Evolutionary conservation across 2,888 invertebrate genomes (phyloP).

Genomic region (Trissonchulus latispiculum): DNA sequence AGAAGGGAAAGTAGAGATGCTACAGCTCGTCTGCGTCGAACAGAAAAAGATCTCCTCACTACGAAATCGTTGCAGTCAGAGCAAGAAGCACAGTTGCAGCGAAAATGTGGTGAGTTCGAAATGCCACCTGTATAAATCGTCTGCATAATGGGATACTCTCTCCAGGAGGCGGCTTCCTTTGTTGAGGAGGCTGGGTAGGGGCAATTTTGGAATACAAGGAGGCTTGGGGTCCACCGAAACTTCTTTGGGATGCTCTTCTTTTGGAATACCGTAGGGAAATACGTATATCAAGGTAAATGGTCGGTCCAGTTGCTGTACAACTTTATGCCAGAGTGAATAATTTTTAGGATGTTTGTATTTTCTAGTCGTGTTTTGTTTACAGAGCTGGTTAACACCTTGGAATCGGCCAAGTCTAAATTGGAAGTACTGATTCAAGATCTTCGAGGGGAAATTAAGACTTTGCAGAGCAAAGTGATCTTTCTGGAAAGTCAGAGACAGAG

Average conservation of each 20-base stretch:
- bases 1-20: slow-evolving; percentile 34
- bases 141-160: no score
- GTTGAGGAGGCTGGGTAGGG: no score
- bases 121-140: no score
- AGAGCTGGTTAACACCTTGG: slow-evolving; percentile 35
- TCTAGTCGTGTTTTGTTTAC: background rate
- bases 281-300: no score
- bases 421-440: slow-evolving; percentile 37
- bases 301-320: no score
- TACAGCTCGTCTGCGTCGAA: slow-evolving; percentile 29
- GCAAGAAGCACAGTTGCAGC: slow-evolving; percentile 29
- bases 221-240: no score
- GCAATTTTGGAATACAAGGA: no score
- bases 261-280: no score
- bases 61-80: slow-evolving; percentile 30
- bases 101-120: slow-evolving; percentile 28
- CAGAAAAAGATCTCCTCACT: slow-evolving; percentile 30
- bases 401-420: slow-evolving; percentile 35
- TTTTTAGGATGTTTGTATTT: background rate
- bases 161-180: no score
- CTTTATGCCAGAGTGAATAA: no score
- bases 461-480: slow-evolving; percentile 41
- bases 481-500: slow-evolving; percentile 41
- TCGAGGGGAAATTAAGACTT: slow-evolving; percentile 37
- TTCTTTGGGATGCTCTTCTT: no score